Percentiles rank a stretch among this genome's conserved stretches.
Evolutionary conservation across 2,113 vertebrate species (phyloP).

Genomic region (Larimichthys polyactis): DNA sequence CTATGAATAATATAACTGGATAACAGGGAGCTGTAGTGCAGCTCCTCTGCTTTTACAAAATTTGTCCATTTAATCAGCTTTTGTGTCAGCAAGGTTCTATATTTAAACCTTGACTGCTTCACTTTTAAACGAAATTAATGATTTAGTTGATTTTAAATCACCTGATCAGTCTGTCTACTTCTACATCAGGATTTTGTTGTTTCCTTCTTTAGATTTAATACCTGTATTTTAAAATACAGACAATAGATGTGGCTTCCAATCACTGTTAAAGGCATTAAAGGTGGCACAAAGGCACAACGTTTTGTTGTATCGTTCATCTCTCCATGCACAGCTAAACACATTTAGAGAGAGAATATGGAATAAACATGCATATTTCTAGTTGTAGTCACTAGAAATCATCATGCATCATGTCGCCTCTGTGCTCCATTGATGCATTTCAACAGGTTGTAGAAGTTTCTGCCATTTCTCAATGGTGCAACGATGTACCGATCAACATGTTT

Average conservation of each 20-base stretch:
- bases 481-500: no score
- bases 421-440: not conserved
- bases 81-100: not conserved
- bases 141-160: not conserved
- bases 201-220: not conserved
- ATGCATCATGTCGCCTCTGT: no score
- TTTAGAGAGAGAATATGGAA: not conserved
- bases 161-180: not conserved
- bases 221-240: not conserved
- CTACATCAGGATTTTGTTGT: not conserved
- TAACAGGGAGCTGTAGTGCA: slow-evolving; percentile 7
- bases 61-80: not conserved
- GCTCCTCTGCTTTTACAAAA: not conserved
- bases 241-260: not conserved
- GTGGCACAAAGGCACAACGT: no score
- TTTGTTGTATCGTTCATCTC: not conserved
- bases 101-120: not conserved
- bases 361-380: not conserved
- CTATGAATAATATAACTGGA: slow-evolving; percentile 51
- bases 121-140: not conserved
- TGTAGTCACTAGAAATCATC: not conserved
- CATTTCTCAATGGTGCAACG: no score
- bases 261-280: not conserved
- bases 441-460: not conserved
- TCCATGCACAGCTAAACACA: not conserved